These are phyloP conservation scores for Musca domestica DNA, from an alignment of 1,140 invertebrate genomes.

Conservation along the genomic window DNA sequence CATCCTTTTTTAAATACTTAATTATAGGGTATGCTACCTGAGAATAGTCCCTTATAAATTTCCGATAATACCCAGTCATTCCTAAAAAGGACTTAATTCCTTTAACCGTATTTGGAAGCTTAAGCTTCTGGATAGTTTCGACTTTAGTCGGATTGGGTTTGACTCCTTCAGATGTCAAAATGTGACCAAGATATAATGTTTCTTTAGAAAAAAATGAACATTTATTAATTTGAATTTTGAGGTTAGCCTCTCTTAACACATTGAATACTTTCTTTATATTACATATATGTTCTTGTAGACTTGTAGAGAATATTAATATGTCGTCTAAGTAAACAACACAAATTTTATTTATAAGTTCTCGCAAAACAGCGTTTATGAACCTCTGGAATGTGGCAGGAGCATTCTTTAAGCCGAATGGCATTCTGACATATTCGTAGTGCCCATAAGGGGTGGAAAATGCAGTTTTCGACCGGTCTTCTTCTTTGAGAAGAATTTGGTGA, in stretches of 20 bases:
- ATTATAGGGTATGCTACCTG: background rate
- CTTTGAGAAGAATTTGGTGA: background rate
- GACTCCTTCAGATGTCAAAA: background rate
- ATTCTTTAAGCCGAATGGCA: background rate
- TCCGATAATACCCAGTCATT: background rate
- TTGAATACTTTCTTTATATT: background rate
- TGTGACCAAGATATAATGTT: too few species aligned
- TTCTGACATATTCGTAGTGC: background rate
- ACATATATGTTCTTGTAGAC: background rate
- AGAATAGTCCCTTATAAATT: too few species aligned
- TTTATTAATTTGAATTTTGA: too few species aligned
- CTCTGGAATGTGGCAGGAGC: background rate
- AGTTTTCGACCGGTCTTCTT: background rate
- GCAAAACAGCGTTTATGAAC: background rate
- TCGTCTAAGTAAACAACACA: constrained; percentile 36
- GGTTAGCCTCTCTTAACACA: too few species aligned
- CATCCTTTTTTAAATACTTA: background rate
- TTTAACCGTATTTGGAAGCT: too few species aligned
- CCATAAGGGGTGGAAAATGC: background rate
- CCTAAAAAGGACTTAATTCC: background rate
- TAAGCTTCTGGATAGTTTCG: too few species aligned
- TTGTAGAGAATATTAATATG: background rate
- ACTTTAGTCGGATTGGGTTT: background rate
- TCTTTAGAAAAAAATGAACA: too few species aligned
- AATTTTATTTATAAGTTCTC: background rate